Conservation (phyloP, 2,888 invertebrate species). For the Drosophila paramelanica region DNA sequence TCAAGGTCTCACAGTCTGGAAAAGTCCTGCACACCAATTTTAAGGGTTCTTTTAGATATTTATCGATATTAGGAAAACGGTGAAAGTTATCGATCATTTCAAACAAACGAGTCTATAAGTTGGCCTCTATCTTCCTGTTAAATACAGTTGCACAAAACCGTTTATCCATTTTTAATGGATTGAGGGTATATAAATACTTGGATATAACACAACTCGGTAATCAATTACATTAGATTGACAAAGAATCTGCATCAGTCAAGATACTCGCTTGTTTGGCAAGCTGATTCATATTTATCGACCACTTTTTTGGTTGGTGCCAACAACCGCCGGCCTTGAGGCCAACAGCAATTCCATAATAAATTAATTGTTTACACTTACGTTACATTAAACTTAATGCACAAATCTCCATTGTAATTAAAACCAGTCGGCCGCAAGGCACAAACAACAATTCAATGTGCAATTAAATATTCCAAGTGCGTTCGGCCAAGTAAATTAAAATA, state of each 20-base stretch:
- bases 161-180: too few species aligned
- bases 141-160: too few species aligned
- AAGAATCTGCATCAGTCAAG: constrained; percentile 7
- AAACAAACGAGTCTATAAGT: too few species aligned
- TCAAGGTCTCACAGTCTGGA: too few species aligned
- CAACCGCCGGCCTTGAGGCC: constrained; percentile 32
- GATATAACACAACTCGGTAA: constrained; percentile 4
- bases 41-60: too few species aligned
- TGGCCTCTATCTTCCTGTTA: too few species aligned
- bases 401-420: constrained; percentile 53
- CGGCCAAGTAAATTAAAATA: constrained; percentile 22
- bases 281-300: not conserved
- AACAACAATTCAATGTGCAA: constrained; percentile 45
- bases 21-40: too few species aligned
- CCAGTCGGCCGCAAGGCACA: constrained; percentile 10
- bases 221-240: constrained; percentile 14
- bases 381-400: constrained; percentile 25
- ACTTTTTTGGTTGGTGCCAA: constrained; percentile 13
- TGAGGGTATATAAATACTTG: not conserved
- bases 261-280: constrained; percentile 11
- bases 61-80: too few species aligned
- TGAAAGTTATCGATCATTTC: too few species aligned
- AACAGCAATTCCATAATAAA: constrained; percentile 24
- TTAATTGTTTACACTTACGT: constrained; percentile 32
- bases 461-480: constrained; percentile 56